Percentiles rank a stretch among this genome's conserved stretches.
Conservation (phyloP, 2,113 vertebrate species). For the Patagioenas fasciata region DNA sequence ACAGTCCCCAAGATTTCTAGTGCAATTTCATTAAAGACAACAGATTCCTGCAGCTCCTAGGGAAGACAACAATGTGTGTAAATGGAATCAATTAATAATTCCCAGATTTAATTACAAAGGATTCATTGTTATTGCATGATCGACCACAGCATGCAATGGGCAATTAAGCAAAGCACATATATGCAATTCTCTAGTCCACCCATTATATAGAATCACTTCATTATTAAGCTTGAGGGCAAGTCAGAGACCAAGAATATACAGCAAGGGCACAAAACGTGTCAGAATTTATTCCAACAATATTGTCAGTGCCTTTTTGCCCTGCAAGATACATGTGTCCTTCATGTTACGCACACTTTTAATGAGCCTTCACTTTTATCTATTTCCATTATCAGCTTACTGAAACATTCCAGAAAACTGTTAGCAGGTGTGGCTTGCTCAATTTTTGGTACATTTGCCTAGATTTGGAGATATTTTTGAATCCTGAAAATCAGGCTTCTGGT, state of each 20-base stretch:
- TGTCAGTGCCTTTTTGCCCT: background rate
- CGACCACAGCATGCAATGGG: background rate
- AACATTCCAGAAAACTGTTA: background rate
- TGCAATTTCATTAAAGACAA: background rate
- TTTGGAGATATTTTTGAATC: background rate
- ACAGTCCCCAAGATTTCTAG: background rate
- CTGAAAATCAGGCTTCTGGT: background rate
- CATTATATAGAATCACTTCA: background rate
- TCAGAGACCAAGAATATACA: background rate
- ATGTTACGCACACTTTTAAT: background rate
- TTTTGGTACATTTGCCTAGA: background rate
- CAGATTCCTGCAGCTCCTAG: slow-evolving; percentile 23
- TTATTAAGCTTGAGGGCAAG: background rate
- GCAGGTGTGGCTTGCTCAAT: background rate
- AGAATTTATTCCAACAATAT: background rate
- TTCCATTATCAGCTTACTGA: background rate
- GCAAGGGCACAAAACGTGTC: background rate
- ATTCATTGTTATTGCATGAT: slow-evolving; percentile 58
- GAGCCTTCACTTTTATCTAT: background rate
- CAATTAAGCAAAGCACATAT: slow-evolving; percentile 31
- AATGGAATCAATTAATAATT: slow-evolving; percentile 62
- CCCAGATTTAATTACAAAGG: slow-evolving; percentile 55
- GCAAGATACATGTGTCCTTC: background rate
- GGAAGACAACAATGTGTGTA: background rate
- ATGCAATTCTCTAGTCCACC: background rate